Conservation (phyloP, 1,140 invertebrate species). For the Caenorhabditis inopinata region DNA sequence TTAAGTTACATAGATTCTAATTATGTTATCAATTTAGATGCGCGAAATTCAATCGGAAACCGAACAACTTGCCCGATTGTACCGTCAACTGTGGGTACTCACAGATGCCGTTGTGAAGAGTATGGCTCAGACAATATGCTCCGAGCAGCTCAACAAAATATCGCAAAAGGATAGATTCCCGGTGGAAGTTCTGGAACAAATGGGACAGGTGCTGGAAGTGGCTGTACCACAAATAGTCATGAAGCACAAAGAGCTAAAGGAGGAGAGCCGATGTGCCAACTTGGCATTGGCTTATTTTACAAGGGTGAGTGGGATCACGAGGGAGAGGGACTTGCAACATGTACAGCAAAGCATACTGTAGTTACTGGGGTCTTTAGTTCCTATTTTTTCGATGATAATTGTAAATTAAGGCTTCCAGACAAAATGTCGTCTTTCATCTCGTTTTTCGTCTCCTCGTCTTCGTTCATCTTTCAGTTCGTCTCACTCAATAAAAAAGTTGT, state of each 20-base stretch:
- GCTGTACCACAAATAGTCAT: conserved; percentile 48
- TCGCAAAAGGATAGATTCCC: conserved; percentile 47
- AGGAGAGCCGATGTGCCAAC: conserved; percentile 57
- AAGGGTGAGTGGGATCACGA: too few species aligned
- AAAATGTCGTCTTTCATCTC: too few species aligned
- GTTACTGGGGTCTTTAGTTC: too few species aligned
- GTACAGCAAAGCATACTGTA: too few species aligned
- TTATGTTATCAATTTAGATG: conserved; percentile 26
- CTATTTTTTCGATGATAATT: too few species aligned
- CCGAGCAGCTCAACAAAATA: conserved; percentile 46
- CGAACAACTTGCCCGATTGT: conserved; percentile 15
- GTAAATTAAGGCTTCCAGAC: too few species aligned
- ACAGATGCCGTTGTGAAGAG: conserved; percentile 57
- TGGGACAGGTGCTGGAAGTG: conserved; percentile 38
- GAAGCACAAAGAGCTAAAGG: conserved; percentile 54
- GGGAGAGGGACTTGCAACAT: too few species aligned
- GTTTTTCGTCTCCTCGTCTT: too few species aligned
- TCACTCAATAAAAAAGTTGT: too few species aligned
- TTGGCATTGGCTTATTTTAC: conserved; percentile 58
- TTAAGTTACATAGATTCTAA: too few species aligned
- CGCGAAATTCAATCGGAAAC: conserved; percentile 20
- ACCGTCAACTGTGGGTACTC: conserved; percentile 61
- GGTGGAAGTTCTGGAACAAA: conserved; percentile 40
- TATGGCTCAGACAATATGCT: conserved; percentile 59
- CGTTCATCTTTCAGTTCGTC: too few species aligned